Evolutionary conservation across 2,888 invertebrate species (phyloP), one percentile per base, ranked within the genome.

Genomic region (Hemistola chrysoprasaria): DNA sequence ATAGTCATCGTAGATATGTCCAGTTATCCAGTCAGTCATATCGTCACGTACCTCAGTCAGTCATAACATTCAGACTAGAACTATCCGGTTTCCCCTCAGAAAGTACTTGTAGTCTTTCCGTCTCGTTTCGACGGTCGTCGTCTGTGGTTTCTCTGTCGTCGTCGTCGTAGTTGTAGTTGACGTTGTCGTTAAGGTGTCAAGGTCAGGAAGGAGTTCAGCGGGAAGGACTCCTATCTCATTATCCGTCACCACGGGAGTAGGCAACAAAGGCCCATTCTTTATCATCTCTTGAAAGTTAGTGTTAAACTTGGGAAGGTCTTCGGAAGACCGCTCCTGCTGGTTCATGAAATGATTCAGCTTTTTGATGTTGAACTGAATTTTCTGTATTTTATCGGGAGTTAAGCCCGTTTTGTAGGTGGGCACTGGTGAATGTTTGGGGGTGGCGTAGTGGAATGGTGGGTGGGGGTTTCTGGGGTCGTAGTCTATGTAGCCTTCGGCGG

Each of bases 61-160:
- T 63, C 68, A 75, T 66, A 65, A 26, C 16, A 16, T 67, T 87
- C 85, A 85, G 68, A 84, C 81, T 78, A 80, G 73, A 59, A 89
- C 71, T 55, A 89, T 89, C 76, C 65, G 85, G 81, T 89, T 88
- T 53, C 89, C 89, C 47, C 86, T 80, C 8, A 90, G 78, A 61
- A 79, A 76, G 65, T 73, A 89, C 65, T 80, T 85, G 54, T 78
- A 64, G 55, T 86, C 87, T 69, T 82, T 85, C 67, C 83, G 78
- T 60, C 67, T 74, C 42, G 63, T 76, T 50, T 74, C 73, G 47
- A 53, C 64, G 3, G 75, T 77, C 29, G 65, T 54, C 34, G 61
- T 70, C 53, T 65, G 63, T 59, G 73, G 67, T 25, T 47, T 49
- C 54, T 56, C 59, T 52, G 69, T 70, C 25, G 70, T 67, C 27